Base-by-base conservation (phyloP, 1,140 invertebrate genomes). In the Asbolus verrucosus region DNA sequence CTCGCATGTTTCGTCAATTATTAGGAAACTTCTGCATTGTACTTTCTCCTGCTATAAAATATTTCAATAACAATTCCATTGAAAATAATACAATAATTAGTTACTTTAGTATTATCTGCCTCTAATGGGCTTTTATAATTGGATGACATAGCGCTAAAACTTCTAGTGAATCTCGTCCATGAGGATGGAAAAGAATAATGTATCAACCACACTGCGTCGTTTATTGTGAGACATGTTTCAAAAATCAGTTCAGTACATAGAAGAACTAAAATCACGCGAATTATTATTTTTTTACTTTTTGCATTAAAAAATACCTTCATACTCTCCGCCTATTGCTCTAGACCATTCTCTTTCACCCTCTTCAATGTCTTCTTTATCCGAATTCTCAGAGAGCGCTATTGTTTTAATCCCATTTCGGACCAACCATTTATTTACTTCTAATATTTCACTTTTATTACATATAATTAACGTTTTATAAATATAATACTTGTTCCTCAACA, bases 211-310 rank as follows among this genome's bases (percentile, higher is more conserved):
- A 65, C 18, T 16, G 74, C 77, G 46, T 70, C 70, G 0, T 71
- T 78, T 5, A 80, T 65, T 8, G 21, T 69, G n/a, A 78, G 41
- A n/a, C 72, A 16, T 1, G 66, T 70, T 27, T 77, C 73, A 11
- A 75, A 71, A 6, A 71, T 68, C 15, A 70, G 38, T 66, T 79
- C 77, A 0, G 77, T 75, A 46, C 77, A 80, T 11, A 80, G n/a
- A n/a, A 80, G 59, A 36, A 76, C 78, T 78, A 31, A 69, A 78
- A 75, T 73, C 6, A 38, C 39, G 15, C 39, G 6, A 18, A 65
- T 30, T 27, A 65, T 6, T 13, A 36, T 9, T 13, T 21, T 15
- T 68, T 1, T n/a, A 33, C 4, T 19, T 67, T 31, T 67, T 6
- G 8, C n/a, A 19, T 38, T 24, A 59, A 24, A 15, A 38, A 16